Evolutionary conservation across 2,888 invertebrate species (phyloP).

Genomic region (Pecten maximus): DNA sequence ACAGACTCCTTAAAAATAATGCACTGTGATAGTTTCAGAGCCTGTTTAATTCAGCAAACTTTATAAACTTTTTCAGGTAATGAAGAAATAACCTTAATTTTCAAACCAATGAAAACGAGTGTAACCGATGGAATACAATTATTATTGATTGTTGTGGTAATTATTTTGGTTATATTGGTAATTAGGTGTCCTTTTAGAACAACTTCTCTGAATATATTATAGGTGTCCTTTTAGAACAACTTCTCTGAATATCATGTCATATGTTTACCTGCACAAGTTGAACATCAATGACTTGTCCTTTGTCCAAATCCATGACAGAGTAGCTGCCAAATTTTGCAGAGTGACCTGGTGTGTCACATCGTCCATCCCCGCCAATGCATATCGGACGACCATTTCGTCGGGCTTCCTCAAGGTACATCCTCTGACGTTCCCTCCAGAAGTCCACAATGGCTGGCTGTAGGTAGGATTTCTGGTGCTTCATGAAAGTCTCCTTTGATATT

Average conservation of each 20-base stretch:
- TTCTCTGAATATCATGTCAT: not conserved
- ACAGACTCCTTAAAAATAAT: too few species aligned
- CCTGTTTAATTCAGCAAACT: too few species aligned
- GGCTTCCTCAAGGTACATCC: not conserved
- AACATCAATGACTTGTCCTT: not conserved
- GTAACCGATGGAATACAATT: too few species aligned
- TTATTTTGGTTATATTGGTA: too few species aligned
- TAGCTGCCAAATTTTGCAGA: not conserved
- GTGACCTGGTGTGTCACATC: not conserved
- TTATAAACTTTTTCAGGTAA: too few species aligned
- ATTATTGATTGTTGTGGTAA: too few species aligned
- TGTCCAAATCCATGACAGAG: conserved; percentile 5
- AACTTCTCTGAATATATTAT: too few species aligned
- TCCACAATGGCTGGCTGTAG: not conserved
- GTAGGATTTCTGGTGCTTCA: not conserved
- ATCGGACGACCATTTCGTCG: not conserved
- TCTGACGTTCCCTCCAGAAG: not conserved
- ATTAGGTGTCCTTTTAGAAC: too few species aligned
- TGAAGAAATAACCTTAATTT: too few species aligned
- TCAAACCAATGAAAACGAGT: too few species aligned
- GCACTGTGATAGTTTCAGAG: too few species aligned
- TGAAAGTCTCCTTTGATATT: not conserved
- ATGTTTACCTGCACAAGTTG: conserved; percentile 17
- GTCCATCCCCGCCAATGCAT: not conserved
- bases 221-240: too few species aligned